A percentile compares a stretch with the other conserved stretches of the same genome.
Conservation (phyloP, 1,140 invertebrate species). For the Diabrotica undecimpunctata region DNA sequence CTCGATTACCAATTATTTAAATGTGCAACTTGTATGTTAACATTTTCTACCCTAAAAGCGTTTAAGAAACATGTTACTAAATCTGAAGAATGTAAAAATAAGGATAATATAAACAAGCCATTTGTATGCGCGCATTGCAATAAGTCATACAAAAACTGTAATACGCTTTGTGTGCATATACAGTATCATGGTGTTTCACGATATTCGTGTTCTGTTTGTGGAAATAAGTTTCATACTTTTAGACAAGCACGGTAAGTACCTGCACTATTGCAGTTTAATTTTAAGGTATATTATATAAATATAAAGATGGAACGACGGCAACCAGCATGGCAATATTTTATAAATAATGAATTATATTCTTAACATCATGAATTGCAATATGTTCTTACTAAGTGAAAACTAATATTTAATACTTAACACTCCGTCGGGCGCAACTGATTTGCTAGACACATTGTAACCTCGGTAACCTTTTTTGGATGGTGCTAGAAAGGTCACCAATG, state of each 20-base stretch:
- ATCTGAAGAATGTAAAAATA: constrained; percentile 37
- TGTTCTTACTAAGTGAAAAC: too few species aligned
- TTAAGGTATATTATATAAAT: too few species aligned
- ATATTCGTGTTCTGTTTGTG: constrained; percentile 53
- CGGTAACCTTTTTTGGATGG: too few species aligned
- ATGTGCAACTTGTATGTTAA: constrained; percentile 49
- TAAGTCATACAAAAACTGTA: constrained; percentile 48
- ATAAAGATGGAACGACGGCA: too few species aligned
- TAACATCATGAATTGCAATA: too few species aligned
- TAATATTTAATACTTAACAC: too few species aligned
- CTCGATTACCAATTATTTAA: constrained; percentile 29
- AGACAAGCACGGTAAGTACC: constrained; percentile 24
- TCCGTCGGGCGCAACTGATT: too few species aligned
- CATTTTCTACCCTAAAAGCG: constrained; percentile 30
- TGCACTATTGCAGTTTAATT: too few species aligned
- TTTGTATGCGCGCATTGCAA: constrained; percentile 53
- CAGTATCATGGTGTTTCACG: constrained; percentile 48
- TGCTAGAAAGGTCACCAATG: too few species aligned
- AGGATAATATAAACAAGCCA: constrained; percentile 18
- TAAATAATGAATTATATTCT: too few species aligned
- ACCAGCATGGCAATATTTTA: too few species aligned
- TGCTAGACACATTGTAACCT: too few species aligned
- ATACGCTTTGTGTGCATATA: constrained; percentile 41
- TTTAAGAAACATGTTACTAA: constrained; percentile 52
- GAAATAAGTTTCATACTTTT: constrained; percentile 27